These are phyloP conservation scores for Melanogrammus aeglefinus DNA, from an alignment of 2,797 vertebrate species.

Conservation along the genomic window DNA sequence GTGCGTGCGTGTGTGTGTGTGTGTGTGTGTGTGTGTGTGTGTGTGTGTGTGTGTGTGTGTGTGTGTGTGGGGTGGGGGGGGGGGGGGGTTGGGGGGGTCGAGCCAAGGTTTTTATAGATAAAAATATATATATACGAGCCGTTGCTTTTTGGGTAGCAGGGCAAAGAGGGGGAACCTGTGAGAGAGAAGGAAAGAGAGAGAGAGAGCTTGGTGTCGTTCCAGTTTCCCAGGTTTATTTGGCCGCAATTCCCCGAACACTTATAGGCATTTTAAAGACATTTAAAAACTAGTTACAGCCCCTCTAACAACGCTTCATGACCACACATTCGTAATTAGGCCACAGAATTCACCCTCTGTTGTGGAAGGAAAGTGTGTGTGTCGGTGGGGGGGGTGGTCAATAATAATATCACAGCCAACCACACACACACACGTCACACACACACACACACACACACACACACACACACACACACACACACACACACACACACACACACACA, in stretches of 20 bases:
- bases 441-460: too few relatives aligned
- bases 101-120: neutral
- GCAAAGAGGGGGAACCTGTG: slow-evolving; percentile 1
- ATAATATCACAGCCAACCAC: too few relatives aligned
- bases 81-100: too few relatives aligned
- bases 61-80: too few relatives aligned
- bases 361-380: neutral
- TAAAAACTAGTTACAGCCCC: neutral
- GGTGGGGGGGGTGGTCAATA: neutral
- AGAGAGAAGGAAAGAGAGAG: slow-evolving; percentile 28
- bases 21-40: too few relatives aligned
- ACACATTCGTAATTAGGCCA: slow-evolving; percentile 13
- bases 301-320: slow-evolving; percentile 14
- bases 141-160: neutral
- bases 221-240: slow-evolving; percentile 26
- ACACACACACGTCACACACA: too few relatives aligned
- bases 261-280: slow-evolving; percentile 21
- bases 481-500: too few relatives aligned
- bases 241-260: slow-evolving; percentile 31
- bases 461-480: too few relatives aligned
- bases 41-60: too few relatives aligned
- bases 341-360: neutral
- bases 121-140: too few relatives aligned
- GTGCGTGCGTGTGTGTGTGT: neutral
- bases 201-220: slow-evolving; percentile 10